These are phyloP conservation scores for Macrotus californicus DNA, from an alignment of 2,113 vertebrate species.

Conservation along the genomic window DNA sequence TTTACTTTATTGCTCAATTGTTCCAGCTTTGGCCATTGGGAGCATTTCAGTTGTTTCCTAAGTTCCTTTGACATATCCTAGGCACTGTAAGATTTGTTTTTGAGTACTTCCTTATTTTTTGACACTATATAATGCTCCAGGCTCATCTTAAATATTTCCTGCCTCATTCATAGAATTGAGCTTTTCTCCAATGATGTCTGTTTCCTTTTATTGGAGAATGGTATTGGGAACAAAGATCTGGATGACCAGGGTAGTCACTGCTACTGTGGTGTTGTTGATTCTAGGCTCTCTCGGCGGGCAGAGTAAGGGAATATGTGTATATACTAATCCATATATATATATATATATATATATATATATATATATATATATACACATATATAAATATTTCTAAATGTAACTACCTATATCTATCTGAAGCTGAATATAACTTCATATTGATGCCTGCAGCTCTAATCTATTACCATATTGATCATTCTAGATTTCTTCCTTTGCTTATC, in stretches of 20 bases:
- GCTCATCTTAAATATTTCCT: not conserved
- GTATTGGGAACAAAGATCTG: not conserved
- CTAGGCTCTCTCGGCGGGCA: not conserved
- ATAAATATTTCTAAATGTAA: not conserved
- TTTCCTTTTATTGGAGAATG: not conserved
- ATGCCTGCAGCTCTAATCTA: not conserved
- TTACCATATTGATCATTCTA: no score
- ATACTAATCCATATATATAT: not conserved
- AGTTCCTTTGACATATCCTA: not conserved
- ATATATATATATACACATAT: not conserved
- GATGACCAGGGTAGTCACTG: not conserved
- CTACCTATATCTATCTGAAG: not conserved
- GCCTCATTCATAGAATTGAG: not conserved
- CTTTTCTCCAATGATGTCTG: not conserved
- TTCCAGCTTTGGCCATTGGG: not conserved
- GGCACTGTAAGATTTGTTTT: not conserved
- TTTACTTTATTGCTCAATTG: not conserved
- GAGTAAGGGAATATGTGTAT: not conserved
- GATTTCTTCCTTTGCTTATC: not conserved
- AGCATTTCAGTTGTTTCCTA: not conserved
- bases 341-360: not conserved
- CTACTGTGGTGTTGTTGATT: not conserved
- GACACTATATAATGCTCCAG: not conserved
- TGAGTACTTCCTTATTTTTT: not conserved
- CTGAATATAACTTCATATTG: not conserved